phyloP scores from a whole-genome alignment of 2,797 vertebrate species.

The Florisuga fusca region DNA sequence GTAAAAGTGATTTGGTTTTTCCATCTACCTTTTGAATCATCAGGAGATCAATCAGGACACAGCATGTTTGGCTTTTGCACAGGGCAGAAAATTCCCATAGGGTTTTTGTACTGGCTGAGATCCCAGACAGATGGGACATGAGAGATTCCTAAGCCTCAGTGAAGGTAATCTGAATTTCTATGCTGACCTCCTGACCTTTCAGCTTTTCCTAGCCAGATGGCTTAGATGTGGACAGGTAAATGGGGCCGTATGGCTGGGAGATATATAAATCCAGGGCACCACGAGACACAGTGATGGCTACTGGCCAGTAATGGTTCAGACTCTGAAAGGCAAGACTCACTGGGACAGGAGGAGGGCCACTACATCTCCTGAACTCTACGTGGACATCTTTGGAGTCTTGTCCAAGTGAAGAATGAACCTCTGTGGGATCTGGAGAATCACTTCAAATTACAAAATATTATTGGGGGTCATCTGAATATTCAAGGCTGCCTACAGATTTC shows the following conservation, averaged over 20 bases:
- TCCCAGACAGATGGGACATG: slow-evolving; percentile 18
- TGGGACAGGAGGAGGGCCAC: not conserved
- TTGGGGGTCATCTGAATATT: not conserved
- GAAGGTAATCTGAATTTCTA: slow-evolving; percentile 4
- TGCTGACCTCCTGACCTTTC: not conserved
- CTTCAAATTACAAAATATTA: not conserved
- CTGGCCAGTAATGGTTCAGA: not conserved
- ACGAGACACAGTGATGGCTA: not conserved
- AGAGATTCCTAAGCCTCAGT: not conserved
- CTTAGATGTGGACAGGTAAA: not conserved
- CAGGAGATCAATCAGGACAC: slow-evolving; percentile 18
- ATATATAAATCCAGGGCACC: not conserved
- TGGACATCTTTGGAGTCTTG: not conserved
- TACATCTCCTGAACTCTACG: not conserved
- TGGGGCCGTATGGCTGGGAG: not conserved
- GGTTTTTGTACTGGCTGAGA: not conserved
- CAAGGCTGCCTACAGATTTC: not conserved
- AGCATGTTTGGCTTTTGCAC: not conserved
- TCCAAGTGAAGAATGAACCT: not conserved
- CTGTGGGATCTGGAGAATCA: not conserved
- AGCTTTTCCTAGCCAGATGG: not conserved
- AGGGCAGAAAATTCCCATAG: not conserved
- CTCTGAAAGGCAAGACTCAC: not conserved
- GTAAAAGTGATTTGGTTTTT: slow-evolving; percentile 10
- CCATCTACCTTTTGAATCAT: slow-evolving; percentile 45